Base-by-base conservation (phyloP, 2,113 vertebrate species). In the Phyllostomus discolor region DNA sequence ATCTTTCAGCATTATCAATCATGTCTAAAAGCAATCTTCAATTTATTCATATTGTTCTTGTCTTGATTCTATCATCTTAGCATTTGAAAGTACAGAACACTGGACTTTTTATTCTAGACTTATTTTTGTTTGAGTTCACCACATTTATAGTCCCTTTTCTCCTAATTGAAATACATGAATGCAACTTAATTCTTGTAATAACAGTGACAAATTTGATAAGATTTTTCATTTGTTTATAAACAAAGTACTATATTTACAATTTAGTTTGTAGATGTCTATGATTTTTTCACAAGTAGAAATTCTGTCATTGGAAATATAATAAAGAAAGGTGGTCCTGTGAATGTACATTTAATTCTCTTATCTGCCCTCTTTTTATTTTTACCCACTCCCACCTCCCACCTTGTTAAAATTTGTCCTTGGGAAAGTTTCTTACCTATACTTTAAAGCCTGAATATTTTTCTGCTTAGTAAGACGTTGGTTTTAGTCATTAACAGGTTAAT, bases 271-370 rank as follows among this genome's bases (percentile, higher is more conserved):
- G 7, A 1, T 50, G 2, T 57, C 10, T 79, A 0, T 10, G 1
- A 50, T 84, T 90, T 90, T 90, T 78, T 80, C 64, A 89, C 20
- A 80, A 54, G 50, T 91, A 94, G 1, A 85, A 88, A 62, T 70
- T 76, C 20, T 66, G 10, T 3, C 41, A 28, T 64, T 73, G 35
- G 46, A 75, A 16, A 69, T 7, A 10, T 48, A 22, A 14, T 35
- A 41, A 93, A 50, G 1, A 48, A 72, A 11, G 16, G 2, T 28
- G 33, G 2, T 31, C 19, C 80, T 50, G 62, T 38, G 4, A 81
- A 41, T 78, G 7, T 3, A 54, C 3, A 54, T 22, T 54, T 59
- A 79, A 91, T 72, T 88, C 4, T 72, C 31, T 76, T 82, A 50
- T 75, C 5, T 67, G 22, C 2, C 6, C 12, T 84, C 3, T 85